Conservation (phyloP, 2,888 invertebrate genomes). For the Elaeidobius kamerunicus region DNA sequence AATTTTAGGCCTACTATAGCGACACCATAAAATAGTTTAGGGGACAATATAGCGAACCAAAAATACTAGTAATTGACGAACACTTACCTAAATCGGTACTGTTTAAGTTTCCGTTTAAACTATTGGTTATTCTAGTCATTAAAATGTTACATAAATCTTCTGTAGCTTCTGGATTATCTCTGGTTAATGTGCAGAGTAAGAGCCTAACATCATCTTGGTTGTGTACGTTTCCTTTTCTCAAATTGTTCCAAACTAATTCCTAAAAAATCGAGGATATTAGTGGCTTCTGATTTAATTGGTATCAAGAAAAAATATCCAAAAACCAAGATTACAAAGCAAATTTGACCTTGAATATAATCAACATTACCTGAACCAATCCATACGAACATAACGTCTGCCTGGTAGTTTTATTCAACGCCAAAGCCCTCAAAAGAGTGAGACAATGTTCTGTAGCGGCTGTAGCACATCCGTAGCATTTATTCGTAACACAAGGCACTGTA, state of each 20-base stretch:
- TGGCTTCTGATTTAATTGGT: constrained; percentile 34
- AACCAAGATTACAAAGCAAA: constrained; percentile 86
- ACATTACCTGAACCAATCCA: constrained; percentile 71
- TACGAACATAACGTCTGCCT: constrained; percentile 75
- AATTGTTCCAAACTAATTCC: constrained; percentile 72
- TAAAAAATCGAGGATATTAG: constrained; percentile 2
- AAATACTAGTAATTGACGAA: not conserved
- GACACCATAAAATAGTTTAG: no score
- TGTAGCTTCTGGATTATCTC: constrained; percentile 80
- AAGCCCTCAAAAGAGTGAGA: constrained; percentile 82
- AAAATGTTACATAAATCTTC: constrained; percentile 80
- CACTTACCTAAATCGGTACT: constrained; percentile 58
- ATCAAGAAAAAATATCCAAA: constrained; percentile 69
- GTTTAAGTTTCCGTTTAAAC: constrained; percentile 69
- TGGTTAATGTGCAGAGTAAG: constrained; percentile 82
- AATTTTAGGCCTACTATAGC: no score
- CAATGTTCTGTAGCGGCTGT: constrained; percentile 92
- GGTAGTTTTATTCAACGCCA: constrained; percentile 77
- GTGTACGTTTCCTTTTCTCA: constrained; percentile 71
- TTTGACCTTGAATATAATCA: no score
- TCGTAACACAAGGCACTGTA: constrained; percentile 46
- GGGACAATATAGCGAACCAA: not conserved
- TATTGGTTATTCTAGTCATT: constrained; percentile 79
- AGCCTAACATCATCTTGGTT: constrained; percentile 88
- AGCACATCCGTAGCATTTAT: constrained; percentile 83